Evolutionary conservation across 35 echinoderm and acorn worm species (phyloP), one percentile per base, ranked within the genome.

Genomic region (Anneissia japonica): DNA sequence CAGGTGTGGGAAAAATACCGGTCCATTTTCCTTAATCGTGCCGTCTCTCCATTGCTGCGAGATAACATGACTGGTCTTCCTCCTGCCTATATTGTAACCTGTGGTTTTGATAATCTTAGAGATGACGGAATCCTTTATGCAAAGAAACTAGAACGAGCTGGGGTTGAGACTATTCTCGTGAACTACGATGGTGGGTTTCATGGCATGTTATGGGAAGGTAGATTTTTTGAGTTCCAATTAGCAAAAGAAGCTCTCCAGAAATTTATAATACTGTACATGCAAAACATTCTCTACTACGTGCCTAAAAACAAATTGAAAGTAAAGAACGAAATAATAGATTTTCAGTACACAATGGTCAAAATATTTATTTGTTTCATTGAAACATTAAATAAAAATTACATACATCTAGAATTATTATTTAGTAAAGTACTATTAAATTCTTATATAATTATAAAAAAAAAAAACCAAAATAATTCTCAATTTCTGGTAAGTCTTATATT

Each of bases 151-250:
- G 72, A 74, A 38, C 75, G 85, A 35, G 85, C 84, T 39, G 85
- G 85, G 0, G 88, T 93, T 23, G 74, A 36, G 31, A 91, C 91
- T 14, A 83, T 45, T 0, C 93, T 91, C 88, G 73, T 80, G 19
- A 91, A 97, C 45, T 97, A 93, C 37, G 90, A 97, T 2, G 91
- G 40, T 1, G 94, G 84, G 0, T 97, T 97, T 79, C 94, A 97
- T 76, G 94, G 94, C 3, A 86, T 97, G 0, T 75, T 96, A 19
- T 64, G 77, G 35, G 30, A 23, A 38, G 36, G 72, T 17, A 73
- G 21, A n/a, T 88, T 88, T 74, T 64, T 88, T 6, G 87, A 79
- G 16, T 64, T 32, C 30, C 29, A 82, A 74, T 82, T 88, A 31
- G 72, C 9, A 64, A 64, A 64, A 64, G 51, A 64, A 64, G 51